phyloP scores from a whole-genome alignment of 2,888 invertebrate genomes.

The Patella depressa region DNA sequence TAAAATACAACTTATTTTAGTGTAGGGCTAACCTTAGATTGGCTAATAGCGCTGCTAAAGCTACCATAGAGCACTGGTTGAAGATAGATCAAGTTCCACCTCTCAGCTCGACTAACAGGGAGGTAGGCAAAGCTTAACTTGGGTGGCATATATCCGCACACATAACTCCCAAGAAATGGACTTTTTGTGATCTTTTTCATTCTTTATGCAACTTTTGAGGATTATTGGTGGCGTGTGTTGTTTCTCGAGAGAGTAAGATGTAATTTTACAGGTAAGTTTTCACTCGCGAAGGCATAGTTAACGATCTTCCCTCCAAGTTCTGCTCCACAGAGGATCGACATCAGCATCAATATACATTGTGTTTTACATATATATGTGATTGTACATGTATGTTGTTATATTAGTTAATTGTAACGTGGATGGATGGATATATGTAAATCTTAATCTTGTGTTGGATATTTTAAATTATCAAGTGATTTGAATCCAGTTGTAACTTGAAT shows the following conservation, averaged over 20 bases:
- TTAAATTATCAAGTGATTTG: too few relatives aligned
- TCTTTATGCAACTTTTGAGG: neutral
- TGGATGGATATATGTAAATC: too few relatives aligned
- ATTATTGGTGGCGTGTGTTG: neutral
- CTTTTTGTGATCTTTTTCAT: neutral
- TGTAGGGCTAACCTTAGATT: conserved; percentile 25
- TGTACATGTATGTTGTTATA: too few relatives aligned
- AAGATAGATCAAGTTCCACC: conserved; percentile 22
- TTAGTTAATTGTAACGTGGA: too few relatives aligned
- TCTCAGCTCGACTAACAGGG: conserved; percentile 2
- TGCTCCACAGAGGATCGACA: too few relatives aligned
- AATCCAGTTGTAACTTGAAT: too few relatives aligned
- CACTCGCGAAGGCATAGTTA: neutral
- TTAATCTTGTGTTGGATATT: too few relatives aligned
- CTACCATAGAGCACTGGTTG: conserved; percentile 15
- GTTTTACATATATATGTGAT: too few relatives aligned
- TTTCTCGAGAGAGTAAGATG: neutral
- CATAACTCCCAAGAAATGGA: neutral
- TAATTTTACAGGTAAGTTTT: neutral
- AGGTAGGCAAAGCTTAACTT: conserved; percentile 27
- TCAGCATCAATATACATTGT: too few relatives aligned
- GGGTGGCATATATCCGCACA: conserved; percentile 21
- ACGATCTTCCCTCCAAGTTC: too few relatives aligned
- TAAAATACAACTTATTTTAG: conserved; percentile 29
- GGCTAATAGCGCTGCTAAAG: conserved; percentile 19